A percentile compares a stretch with the other conserved stretches of the same genome.
phyloP scores from a whole-genome alignment of 2,888 invertebrate species.

The Acrobasis consociella region DNA sequence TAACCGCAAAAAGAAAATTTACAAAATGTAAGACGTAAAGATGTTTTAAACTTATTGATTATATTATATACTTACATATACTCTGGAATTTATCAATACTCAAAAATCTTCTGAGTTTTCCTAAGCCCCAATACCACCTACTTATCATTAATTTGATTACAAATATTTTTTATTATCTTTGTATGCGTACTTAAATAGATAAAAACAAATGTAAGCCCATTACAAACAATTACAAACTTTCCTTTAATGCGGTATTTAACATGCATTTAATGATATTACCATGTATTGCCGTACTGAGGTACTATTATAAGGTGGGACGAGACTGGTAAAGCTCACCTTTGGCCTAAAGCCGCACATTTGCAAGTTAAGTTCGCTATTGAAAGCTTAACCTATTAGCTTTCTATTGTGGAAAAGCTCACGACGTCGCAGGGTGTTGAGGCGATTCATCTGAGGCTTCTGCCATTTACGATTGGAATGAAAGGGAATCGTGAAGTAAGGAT shows the following conservation, averaged over 20 bases:
- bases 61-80: too few relatives aligned
- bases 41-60: too few relatives aligned
- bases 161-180: too few relatives aligned
- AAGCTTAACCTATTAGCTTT: constrained; percentile 25
- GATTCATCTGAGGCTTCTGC: not conserved
- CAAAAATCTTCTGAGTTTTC: too few relatives aligned
- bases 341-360: constrained; percentile 13
- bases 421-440: not conserved
- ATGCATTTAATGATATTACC: not conserved
- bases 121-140: too few relatives aligned
- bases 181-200: too few relatives aligned
- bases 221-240: not conserved
- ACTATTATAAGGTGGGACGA: not conserved
- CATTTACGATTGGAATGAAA: not conserved
- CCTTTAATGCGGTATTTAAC: constrained; percentile 10
- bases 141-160: too few relatives aligned
- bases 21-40: too few relatives aligned
- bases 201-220: not conserved
- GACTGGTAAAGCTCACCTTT: constrained; percentile 12
- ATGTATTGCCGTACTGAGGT: not conserved
- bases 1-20: too few relatives aligned
- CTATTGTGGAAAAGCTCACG: constrained; percentile 24
- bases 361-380: constrained; percentile 25
- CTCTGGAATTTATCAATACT: too few relatives aligned
- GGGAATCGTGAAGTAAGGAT: not conserved